phyloP scores from a whole-genome alignment of 2,113 vertebrate genomes.

The Ceyx margarethae region DNA sequence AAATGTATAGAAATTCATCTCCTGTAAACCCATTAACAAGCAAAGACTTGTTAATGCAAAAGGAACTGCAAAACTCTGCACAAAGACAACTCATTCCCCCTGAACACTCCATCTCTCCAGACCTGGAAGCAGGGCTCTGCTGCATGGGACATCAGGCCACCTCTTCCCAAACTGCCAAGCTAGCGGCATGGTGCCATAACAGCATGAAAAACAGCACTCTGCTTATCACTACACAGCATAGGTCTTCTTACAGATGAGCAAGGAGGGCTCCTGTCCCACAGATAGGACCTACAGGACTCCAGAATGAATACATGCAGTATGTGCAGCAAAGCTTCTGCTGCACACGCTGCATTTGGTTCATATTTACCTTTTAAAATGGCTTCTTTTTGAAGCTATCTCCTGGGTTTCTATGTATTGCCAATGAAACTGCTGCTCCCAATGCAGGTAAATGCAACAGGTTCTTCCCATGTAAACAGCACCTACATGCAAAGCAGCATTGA shows the following conservation, averaged over 20 bases:
- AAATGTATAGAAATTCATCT: neutral
- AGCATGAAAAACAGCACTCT: neutral
- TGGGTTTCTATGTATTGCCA: neutral
- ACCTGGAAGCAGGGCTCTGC: neutral
- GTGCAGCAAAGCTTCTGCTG: neutral
- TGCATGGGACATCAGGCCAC: neutral
- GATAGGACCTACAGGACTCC: accelerated
- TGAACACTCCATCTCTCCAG: neutral
- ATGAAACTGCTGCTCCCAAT: neutral
- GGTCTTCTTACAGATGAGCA: neutral
- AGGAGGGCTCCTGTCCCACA: neutral
- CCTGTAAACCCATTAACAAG: neutral
- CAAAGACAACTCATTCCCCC: neutral
- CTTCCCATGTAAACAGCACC: neutral
- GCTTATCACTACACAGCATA: neutral
- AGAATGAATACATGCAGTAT: neutral
- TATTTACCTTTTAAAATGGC: neutral
- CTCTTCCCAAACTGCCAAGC: accelerated
- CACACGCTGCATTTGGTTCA: neutral
- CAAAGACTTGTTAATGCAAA: neutral
- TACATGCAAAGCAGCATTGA: neutral
- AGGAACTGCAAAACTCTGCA: accelerated
- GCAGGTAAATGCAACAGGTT: accelerated
- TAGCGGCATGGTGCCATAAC: accelerated
- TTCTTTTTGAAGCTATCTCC: neutral